phyloP scores from a whole-genome alignment of 2,888 invertebrate species.

The Lithodes maja region DNA sequence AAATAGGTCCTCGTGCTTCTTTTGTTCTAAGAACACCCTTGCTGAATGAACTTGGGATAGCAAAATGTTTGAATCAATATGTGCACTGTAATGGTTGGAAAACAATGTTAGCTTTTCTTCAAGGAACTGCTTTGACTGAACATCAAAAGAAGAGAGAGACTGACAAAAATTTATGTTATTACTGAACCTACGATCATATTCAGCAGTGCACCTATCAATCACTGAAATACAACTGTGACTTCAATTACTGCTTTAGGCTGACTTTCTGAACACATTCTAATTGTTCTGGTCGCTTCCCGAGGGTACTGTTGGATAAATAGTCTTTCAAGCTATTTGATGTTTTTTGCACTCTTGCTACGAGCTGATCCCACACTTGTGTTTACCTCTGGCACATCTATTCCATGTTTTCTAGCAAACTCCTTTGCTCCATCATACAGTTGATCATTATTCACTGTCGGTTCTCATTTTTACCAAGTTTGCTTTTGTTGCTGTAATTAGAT shows the following conservation, averaged over 20 bases:
- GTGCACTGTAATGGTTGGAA: neutral
- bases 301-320: neutral
- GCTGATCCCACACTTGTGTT: neutral
- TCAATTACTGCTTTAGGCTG: neutral
- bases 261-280: conserved; percentile 4
- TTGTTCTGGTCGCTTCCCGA: conserved; percentile 19
- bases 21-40: neutral
- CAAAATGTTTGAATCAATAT: neutral
- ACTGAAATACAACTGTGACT: conserved; percentile 12
- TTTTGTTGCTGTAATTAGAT: conserved; percentile 11
- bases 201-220: conserved; percentile 10
- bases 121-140: neutral
- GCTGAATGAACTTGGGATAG: conserved; percentile 3
- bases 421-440: neutral
- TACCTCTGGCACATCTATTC: neutral
- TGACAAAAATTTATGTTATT: neutral
- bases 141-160: neutral
- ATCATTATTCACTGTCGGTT: neutral
- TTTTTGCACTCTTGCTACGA: neutral
- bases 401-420: neutral
- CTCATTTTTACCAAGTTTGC: conserved; percentile 15
- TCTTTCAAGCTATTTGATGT: neutral
- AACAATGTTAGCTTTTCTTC: neutral
- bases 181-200: conserved; percentile 5
- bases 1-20: neutral